Percentiles rank a stretch among this genome's conserved stretches.
phyloP scores from a whole-genome alignment of 2,888 invertebrate genomes.

The Agonum fuliginosum region DNA sequence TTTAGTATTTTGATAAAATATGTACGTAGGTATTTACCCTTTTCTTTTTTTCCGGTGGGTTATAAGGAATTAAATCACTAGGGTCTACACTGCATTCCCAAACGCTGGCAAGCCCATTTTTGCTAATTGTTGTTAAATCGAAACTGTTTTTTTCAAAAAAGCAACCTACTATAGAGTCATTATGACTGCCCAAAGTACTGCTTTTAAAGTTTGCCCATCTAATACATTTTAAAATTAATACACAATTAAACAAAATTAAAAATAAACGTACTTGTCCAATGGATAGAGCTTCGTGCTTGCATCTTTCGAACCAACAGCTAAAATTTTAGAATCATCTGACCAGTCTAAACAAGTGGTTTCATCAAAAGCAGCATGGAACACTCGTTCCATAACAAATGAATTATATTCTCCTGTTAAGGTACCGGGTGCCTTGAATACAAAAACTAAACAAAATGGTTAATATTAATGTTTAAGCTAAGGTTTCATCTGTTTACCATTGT shows the following conservation, averaged over 20 bases:
- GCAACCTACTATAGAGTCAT: slow-evolving; percentile 87
- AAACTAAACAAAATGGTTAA: slow-evolving; percentile 74
- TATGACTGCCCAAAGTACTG: slow-evolving; percentile 88
- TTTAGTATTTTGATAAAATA: background rate
- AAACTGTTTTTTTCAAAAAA: slow-evolving; percentile 92
- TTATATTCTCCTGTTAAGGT: slow-evolving; percentile 87
- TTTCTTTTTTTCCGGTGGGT: slow-evolving; percentile 74
- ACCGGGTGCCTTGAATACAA: slow-evolving; percentile 91
- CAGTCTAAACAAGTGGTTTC: slow-evolving; percentile 92
- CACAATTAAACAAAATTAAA: background rate
- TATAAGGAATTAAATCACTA: slow-evolving; percentile 77
- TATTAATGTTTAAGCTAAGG: slow-evolving; percentile 6
- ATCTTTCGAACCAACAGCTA: slow-evolving; percentile 94
- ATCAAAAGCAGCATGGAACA: slow-evolving; percentile 88
- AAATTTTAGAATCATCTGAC: slow-evolving; percentile 91
- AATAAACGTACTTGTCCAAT: slow-evolving; percentile 76
- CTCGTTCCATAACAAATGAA: slow-evolving; percentile 89
- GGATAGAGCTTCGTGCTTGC: slow-evolving; percentile 90
- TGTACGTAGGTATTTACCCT: slow-evolving; percentile 68
- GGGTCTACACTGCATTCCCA: slow-evolving; percentile 90
- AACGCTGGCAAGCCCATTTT: slow-evolving; percentile 88
- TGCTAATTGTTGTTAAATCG: slow-evolving; percentile 88
- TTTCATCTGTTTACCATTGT: slow-evolving; percentile 77
- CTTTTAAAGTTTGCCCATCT: slow-evolving; percentile 82
- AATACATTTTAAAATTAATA: background rate